Conservation (phyloP, 2,113 vertebrate species). For the Eira barbara region DNA sequence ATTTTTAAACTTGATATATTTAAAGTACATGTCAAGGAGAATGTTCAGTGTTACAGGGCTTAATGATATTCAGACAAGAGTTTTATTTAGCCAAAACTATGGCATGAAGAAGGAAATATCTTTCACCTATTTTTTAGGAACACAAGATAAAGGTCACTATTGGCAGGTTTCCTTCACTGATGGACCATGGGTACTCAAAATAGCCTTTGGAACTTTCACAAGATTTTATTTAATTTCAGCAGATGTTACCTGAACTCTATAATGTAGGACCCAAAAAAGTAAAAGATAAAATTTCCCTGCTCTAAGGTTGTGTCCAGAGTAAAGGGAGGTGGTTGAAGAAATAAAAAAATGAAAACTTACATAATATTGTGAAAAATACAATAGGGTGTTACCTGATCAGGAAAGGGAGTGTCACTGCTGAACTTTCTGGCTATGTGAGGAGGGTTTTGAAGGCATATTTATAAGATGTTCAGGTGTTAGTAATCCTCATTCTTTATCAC, state of each 20-base stretch:
- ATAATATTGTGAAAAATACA: background rate
- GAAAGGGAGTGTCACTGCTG: background rate
- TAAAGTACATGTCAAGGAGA: slow-evolving; percentile 7
- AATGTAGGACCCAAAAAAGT: background rate
- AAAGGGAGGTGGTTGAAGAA: background rate
- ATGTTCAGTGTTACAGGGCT: background rate
- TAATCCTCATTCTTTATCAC: slow-evolving; percentile 21
- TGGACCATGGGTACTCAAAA: background rate
- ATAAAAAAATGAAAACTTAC: background rate
- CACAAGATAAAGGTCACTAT: background rate
- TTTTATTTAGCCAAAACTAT: slow-evolving; percentile 22
- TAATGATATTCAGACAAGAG: background rate
- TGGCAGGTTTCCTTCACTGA: background rate
- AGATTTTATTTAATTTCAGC: slow-evolving; percentile 23
- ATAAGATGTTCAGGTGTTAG: background rate
- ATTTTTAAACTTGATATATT: background rate
- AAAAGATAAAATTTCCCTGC: background rate
- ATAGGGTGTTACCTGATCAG: background rate
- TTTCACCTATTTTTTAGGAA: background rate
- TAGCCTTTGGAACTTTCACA: background rate
- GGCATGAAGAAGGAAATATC: background rate
- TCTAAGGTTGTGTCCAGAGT: slow-evolving; percentile 12
- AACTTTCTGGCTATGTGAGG: background rate
- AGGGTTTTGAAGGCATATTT: slow-evolving; percentile 10
- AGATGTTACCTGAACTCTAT: background rate